Evolutionary conservation across 2,113 vertebrate genomes (phyloP), one percentile per base, ranked within the genome.

Genomic region (Nothocercus julius): DNA sequence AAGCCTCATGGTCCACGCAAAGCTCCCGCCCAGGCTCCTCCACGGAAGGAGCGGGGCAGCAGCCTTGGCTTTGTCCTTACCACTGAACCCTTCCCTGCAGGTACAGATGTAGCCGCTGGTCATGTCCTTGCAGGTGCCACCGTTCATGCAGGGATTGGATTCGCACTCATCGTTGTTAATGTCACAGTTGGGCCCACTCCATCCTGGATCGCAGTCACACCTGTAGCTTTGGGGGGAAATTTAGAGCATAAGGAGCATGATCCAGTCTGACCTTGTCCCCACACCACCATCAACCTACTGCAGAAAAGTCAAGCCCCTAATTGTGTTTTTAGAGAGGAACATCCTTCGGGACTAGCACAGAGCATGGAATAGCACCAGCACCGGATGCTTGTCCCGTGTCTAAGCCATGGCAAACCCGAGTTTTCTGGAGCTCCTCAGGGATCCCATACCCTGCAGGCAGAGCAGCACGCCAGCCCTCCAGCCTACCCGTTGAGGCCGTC

Each of bases 101-200:
- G 98, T 98, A 93, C 99, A 99, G 77, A 99, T 97, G 22, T 99
- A 99, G 89, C 99, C 99, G 1, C 99, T 98, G 96, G 99, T 99
- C 99, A 99, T 99, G 96, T 99, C 99, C 92, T 98, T 99, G 97
- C 99, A 99, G 95, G 98, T 98, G 72, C 99, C 99, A 7, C 99
- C 99, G 0, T 99, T 99, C 98, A 98, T 98, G 13, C 99, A 99
- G 3, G 99, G 99, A 88, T 99, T 99, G 45, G 99, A 99, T 58
- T 99, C 99, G 8, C 99, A 99, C 95, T 99, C 99, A 0, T 99
- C 98, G 89, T 99, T 99, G 97, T 99, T 99, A 93, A 99, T 94
- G 96, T 99, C 99, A 1, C 99, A 99, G 98, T 99, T 99, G 4
- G 98, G 97, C 9, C 99, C 99, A 0, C 98, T 99, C 99, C 99